Conservation (phyloP, 2,888 invertebrate species). For the Clivina fossor region DNA sequence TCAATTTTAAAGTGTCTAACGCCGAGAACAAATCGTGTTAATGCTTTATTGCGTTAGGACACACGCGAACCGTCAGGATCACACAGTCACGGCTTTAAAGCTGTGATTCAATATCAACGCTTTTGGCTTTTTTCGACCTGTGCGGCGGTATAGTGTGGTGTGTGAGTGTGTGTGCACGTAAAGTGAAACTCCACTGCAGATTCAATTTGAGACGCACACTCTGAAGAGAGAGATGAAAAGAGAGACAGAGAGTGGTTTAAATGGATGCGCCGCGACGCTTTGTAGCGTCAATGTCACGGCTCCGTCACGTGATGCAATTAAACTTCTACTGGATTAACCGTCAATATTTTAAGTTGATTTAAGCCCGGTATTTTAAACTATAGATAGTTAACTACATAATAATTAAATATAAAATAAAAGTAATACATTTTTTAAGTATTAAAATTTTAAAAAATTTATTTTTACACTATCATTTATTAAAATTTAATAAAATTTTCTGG, state of each 20-base stretch:
- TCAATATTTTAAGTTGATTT: too few species aligned
- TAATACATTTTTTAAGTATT: neutral
- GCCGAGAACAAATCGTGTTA: constrained; percentile 46
- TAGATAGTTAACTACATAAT: neutral
- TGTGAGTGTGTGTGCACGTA: too few species aligned
- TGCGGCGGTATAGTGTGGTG: too few species aligned
- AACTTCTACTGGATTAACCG: too few species aligned
- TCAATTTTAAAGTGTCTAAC: constrained; percentile 46
- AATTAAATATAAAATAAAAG: neutral
- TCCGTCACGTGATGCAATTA: too few species aligned
- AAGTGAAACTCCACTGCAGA: constrained; percentile 29
- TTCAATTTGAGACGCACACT: constrained; percentile 31
- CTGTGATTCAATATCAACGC: constrained; percentile 26
- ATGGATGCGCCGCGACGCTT: constrained; percentile 10
- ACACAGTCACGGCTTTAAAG: too few species aligned
- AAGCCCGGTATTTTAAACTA: neutral
- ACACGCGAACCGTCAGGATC: constrained; percentile 43
- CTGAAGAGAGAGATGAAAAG: neutral
- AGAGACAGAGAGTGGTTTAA: neutral
- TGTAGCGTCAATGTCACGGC: too few species aligned
- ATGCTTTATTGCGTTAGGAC: constrained; percentile 47
- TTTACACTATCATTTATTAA: too few species aligned
- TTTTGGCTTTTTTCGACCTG: constrained; percentile 27
- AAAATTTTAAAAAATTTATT: too few species aligned
- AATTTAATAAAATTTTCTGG: too few species aligned